Percentiles rank a stretch among this genome's conserved stretches.
phyloP scores from a whole-genome alignment of 2,888 invertebrate genomes.

The Sarcophaga variegata region DNA sequence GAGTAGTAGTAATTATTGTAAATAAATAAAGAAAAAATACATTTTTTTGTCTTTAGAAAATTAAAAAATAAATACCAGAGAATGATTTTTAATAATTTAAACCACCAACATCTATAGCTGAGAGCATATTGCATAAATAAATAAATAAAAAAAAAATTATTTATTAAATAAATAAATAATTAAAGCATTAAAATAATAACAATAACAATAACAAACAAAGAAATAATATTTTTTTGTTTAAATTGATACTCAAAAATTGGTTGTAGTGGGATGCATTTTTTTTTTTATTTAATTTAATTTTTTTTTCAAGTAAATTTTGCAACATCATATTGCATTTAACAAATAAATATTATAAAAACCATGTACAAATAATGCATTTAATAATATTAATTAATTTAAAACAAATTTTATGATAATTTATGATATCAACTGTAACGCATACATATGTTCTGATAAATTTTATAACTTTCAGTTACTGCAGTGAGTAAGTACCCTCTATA shows the following conservation, averaged over 20 bases:
- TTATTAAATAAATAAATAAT: neutral
- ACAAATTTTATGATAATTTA: neutral
- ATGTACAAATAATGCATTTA: neutral
- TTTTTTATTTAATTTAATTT: neutral
- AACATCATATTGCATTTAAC: neutral
- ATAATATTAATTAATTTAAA: neutral
- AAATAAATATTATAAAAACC: no score
- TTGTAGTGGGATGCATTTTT: slow-evolving; percentile 76
- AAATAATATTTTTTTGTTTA: neutral
- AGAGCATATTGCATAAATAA: neutral
- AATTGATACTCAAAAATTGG: slow-evolving; percentile 78
- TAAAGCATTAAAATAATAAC: neutral
- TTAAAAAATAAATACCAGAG: neutral
- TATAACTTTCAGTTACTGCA: neutral
- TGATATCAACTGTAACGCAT: no score
- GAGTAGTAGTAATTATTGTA: slow-evolving; percentile 32
- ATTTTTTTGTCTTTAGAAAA: neutral
- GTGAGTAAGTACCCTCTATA: neutral
- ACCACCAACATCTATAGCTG: neutral
- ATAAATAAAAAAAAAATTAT: neutral
- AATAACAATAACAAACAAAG: neutral
- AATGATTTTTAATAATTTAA: neutral
- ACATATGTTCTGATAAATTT: neutral
- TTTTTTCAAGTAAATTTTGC: neutral
- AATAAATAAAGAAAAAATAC: neutral